A percentile compares a stretch with the other conserved stretches of the same genome.
Evolutionary conservation across 2,797 vertebrate species (phyloP).

Genomic region (Mormyrops boulengeri): DNA sequence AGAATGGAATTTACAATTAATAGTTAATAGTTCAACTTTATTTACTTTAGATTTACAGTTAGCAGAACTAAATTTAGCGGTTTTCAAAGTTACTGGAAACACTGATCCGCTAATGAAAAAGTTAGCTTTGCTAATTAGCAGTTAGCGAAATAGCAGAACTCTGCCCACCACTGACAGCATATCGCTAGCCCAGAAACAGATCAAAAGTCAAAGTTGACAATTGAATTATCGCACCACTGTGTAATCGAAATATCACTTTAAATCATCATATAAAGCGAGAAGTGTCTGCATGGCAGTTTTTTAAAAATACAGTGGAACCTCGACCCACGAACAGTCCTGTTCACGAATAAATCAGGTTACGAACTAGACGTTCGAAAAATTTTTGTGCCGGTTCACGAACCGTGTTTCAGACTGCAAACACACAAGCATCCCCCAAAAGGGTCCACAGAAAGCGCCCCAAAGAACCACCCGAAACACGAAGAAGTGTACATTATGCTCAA

Average conservation of each 20-base stretch:
- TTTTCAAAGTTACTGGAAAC: not conserved
- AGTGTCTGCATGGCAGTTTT: not conserved
- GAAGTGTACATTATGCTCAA: too few relatives aligned
- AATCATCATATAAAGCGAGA: not conserved
- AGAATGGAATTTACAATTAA: not conserved
- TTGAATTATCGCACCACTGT: not conserved
- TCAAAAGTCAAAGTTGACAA: not conserved
- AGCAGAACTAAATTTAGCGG: not conserved
- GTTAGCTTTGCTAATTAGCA: not conserved
- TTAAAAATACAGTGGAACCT: not conserved
- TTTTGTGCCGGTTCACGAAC: too few relatives aligned
- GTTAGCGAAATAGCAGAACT: not conserved
- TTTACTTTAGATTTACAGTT: not conserved
- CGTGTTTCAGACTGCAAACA: too few relatives aligned
- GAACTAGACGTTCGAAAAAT: too few relatives aligned
- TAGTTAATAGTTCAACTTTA: not conserved
- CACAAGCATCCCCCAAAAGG: too few relatives aligned
- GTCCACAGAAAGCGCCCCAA: too few relatives aligned
- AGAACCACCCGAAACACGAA: too few relatives aligned
- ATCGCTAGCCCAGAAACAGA: not conserved
- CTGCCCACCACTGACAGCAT: not conserved
- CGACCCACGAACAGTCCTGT: too few relatives aligned
- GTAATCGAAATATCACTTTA: not conserved
- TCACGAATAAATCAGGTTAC: too few relatives aligned
- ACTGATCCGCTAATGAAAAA: not conserved